phyloP scores from a whole-genome alignment of 2,113 vertebrate species.

The Rynchops niger region DNA sequence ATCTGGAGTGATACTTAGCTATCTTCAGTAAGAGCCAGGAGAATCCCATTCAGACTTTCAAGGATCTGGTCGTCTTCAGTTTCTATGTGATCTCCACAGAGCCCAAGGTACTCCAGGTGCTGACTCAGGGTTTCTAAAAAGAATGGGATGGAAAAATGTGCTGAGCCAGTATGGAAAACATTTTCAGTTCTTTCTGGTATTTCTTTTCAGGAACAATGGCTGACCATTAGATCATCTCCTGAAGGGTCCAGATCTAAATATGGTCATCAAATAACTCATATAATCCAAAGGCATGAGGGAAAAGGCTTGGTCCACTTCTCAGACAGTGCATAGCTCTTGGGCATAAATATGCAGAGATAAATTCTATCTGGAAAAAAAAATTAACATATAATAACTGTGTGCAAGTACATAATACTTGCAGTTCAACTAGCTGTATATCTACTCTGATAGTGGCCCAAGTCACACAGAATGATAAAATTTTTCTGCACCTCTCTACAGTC shows the following conservation, averaged over 20 bases:
- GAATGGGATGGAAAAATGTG: not conserved
- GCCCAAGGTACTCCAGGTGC: constrained; percentile 56
- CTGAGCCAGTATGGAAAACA: not conserved
- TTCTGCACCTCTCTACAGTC: not conserved
- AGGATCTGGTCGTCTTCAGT: constrained; percentile 56
- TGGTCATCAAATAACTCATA: not conserved
- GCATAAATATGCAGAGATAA: not conserved
- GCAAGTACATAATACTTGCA: not conserved
- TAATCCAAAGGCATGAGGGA: not conserved
- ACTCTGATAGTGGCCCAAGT: not conserved
- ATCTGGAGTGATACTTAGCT: constrained; percentile 65
- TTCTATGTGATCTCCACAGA: constrained; percentile 15
- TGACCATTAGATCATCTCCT: not conserved
- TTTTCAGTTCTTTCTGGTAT: not conserved
- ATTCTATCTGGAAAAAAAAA: not conserved
- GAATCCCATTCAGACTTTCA: constrained; percentile 61
- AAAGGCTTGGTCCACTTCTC: not conserved
- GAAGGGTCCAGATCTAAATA: not conserved
- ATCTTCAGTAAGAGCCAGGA: constrained; percentile 66
- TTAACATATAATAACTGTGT: not conserved
- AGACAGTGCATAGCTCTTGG: not conserved
- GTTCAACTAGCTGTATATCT: not conserved
- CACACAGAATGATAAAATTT: not conserved
- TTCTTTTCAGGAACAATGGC: not conserved
- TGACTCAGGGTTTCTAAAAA: constrained; percentile 54